A percentile compares a stretch with the other conserved stretches of the same genome.
Evolutionary conservation across 1,140 invertebrate genomes (phyloP).

Genomic region (Ceratina calcarata): DNA sequence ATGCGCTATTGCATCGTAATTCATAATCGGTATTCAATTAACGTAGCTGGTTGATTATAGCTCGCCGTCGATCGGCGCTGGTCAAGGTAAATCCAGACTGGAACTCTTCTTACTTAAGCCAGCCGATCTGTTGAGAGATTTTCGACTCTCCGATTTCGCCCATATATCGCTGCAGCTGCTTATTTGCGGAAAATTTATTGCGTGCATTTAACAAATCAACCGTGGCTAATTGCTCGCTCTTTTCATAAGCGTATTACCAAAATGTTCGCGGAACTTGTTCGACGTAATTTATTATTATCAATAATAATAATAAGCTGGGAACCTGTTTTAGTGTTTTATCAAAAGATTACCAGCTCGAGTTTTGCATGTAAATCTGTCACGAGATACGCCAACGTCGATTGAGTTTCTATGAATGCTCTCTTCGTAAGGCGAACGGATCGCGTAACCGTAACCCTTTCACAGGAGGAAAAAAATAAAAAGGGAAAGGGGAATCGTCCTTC

Average conservation of each 20-base stretch:
- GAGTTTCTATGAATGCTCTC: too few relatives aligned
- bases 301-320: too few relatives aligned
- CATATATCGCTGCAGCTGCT: too few relatives aligned
- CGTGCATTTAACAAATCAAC: background rate
- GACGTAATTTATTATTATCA: background rate
- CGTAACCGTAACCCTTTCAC: too few relatives aligned
- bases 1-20: constrained; percentile 59
- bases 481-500: constrained; percentile 12
- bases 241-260: too few relatives aligned
- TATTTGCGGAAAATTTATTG: background rate
- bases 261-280: too few relatives aligned
- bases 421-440: too few relatives aligned
- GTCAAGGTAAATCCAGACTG: constrained; percentile 33
- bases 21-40: constrained; percentile 73
- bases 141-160: constrained; percentile 23
- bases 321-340: too few relatives aligned
- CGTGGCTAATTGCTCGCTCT: background rate
- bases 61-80: constrained; percentile 37
- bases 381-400: too few relatives aligned
- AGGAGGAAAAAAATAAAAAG: background rate
- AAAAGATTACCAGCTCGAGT: too few relatives aligned
- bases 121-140: constrained; percentile 33
- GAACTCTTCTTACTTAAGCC: background rate
- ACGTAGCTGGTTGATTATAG: constrained; percentile 66
- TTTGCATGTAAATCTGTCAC: too few relatives aligned